Percentiles rank a stretch among this genome's conserved stretches.
Conservation (phyloP, 2,113 vertebrate genomes). For the Isichthys henryi region DNA sequence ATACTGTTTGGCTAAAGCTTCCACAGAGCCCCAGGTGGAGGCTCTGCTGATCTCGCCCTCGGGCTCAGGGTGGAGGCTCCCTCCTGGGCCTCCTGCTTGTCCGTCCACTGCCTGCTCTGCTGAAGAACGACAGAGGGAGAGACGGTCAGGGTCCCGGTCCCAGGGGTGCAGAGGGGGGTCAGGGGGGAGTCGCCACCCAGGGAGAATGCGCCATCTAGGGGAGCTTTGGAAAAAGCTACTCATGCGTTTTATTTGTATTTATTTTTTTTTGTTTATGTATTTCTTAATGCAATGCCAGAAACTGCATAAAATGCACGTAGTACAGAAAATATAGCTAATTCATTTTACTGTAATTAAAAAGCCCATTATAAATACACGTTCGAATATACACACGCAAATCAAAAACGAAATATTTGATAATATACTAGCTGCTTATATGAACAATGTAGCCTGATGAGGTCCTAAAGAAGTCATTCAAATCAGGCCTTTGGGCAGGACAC, state of each 20-base stretch:
- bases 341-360: background rate
- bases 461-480: background rate
- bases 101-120: constrained; percentile 63
- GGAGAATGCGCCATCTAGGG: background rate
- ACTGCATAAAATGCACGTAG: background rate
- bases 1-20: constrained; percentile 66
- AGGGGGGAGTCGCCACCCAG: background rate
- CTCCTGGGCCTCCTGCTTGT: constrained; percentile 52
- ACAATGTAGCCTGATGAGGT: background rate
- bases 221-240: background rate
- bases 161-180: constrained; percentile 24
- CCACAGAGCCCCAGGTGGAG: constrained; percentile 62
- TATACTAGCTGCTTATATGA: background rate
- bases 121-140: constrained; percentile 56
- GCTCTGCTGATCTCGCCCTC: constrained; percentile 59
- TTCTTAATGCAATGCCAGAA: background rate
- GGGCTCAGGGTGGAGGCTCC: constrained; percentile 51
- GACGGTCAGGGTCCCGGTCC: constrained; percentile 52
- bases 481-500: background rate
- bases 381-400: background rate
- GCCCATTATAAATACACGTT: background rate
- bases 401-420: background rate
- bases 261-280: background rate
- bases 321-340: background rate
- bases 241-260: background rate